Conservation (phyloP, 2,888 invertebrate species). For the Eilema caniola region DNA sequence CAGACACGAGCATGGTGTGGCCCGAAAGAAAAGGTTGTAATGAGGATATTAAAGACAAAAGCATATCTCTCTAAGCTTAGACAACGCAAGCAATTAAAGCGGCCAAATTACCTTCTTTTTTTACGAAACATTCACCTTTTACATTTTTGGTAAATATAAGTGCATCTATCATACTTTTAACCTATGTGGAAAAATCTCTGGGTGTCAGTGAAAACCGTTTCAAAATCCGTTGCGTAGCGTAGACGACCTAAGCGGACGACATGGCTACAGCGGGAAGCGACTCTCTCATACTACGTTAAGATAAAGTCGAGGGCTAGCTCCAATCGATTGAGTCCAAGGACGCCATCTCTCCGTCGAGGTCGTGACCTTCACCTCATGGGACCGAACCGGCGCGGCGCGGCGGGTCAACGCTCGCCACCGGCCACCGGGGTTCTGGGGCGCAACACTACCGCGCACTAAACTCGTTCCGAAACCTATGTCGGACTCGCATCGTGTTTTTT, state of each 20-base stretch:
- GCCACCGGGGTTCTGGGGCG: background rate
- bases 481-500: conserved; percentile 8
- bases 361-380: conserved; percentile 25
- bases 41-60: too few species aligned
- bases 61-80: too few species aligned
- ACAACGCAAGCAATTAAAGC: background rate
- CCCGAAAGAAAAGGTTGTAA: too few species aligned
- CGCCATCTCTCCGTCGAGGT: background rate
- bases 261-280: background rate
- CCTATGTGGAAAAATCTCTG: background rate
- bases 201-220: background rate
- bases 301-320: background rate
- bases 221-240: background rate
- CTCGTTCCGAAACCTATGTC: background rate
- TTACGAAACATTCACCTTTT: background rate
- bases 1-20: too few species aligned
- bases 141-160: background rate
- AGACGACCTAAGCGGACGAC: background rate
- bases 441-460: background rate
- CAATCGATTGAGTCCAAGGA: background rate
- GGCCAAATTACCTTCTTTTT: background rate
- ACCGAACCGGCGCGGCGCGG: background rate
- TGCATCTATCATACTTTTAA: background rate
- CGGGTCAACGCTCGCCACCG: conserved; percentile 9
- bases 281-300: background rate